Evolutionary conservation across 2,797 vertebrate species (phyloP).

Genomic region (Neosilurus hyrtlii): DNA sequence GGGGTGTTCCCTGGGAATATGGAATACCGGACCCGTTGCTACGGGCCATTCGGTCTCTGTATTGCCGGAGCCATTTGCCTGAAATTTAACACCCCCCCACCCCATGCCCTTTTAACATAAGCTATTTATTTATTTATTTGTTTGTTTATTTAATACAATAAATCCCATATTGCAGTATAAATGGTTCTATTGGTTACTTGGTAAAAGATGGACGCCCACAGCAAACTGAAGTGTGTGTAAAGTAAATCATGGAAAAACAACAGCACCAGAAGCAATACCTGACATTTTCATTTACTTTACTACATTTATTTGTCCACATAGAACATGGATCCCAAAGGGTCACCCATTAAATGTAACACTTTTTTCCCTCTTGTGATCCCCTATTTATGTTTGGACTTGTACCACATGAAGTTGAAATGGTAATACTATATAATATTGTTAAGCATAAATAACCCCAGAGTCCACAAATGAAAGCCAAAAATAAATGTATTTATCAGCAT

Average conservation of each 20-base stretch:
- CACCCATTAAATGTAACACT: background rate
- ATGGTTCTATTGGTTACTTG: background rate
- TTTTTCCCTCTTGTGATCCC: background rate
- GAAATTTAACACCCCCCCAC: too few species aligned
- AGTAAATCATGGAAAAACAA: background rate
- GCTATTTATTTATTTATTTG: too few species aligned
- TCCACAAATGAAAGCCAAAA: background rate
- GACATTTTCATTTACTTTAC: background rate
- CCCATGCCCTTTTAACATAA: too few species aligned
- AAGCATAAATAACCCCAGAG: background rate
- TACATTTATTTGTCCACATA: background rate
- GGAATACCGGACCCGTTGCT: too few species aligned
- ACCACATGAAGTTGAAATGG: background rate
- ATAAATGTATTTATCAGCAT: too few species aligned
- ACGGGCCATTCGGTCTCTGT: too few species aligned
- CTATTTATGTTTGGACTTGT: background rate
- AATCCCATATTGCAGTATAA: background rate
- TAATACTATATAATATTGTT: background rate
- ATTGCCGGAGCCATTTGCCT: too few species aligned
- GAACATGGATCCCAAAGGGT: background rate
- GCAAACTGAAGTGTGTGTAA: background rate
- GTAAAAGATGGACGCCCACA: background rate
- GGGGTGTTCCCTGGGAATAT: too few species aligned
- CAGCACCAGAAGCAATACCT: background rate
- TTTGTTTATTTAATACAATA: too few species aligned